Base-by-base conservation (phyloP, 2,113 vertebrate genomes). In the Hyla sarda region DNA sequence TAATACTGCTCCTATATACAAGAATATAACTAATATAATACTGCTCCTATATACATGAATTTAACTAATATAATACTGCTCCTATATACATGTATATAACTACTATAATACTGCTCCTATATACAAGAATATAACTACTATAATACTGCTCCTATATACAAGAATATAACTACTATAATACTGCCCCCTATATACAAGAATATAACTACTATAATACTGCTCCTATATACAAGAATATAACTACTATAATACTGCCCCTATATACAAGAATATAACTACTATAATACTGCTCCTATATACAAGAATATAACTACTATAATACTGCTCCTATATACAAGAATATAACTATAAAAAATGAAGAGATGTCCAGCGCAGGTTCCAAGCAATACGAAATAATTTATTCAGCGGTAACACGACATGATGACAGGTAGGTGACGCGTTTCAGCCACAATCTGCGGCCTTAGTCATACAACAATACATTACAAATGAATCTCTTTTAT, bases 261-360 rank as follows among this genome's bases (percentile, higher is more conserved):
- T 56, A 23, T 56, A 56, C 54, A 56, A 56, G 54, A 56, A 56
- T 56, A 56, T 56, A 56, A 56, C 54, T 56, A 56, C 54, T 56
- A 56, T 56, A 56, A 56, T 56, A 56, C 54, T 56, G 21, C 54
- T 23, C 54, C 54, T 23, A 56, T 56, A 12, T 56, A 56, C 54
- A 56, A 56, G 54, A 56, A 56, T 56, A 56, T 56, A 56, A 56
- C 54, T 56, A 56, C 54, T 56, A 56, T 56, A 56, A 56, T 56
- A 56, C 54, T 56, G 21, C 54, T 8, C 54, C 54, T 56, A 56
- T 56, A 8, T 56, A 56, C 54, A 56, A 60, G 56, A 60, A 60
- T 60, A 60, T 60, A 60, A 60, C 56, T 60, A 60, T n/a, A n/a
- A n/a, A n/a, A n/a, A n/a, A n/a, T n/a, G n/a, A n/a, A n/a, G n/a